These are phyloP conservation scores for Periophthalmus magnuspinnatus DNA, from an alignment of 2,797 vertebrate genomes.

Conservation along the genomic window DNA sequence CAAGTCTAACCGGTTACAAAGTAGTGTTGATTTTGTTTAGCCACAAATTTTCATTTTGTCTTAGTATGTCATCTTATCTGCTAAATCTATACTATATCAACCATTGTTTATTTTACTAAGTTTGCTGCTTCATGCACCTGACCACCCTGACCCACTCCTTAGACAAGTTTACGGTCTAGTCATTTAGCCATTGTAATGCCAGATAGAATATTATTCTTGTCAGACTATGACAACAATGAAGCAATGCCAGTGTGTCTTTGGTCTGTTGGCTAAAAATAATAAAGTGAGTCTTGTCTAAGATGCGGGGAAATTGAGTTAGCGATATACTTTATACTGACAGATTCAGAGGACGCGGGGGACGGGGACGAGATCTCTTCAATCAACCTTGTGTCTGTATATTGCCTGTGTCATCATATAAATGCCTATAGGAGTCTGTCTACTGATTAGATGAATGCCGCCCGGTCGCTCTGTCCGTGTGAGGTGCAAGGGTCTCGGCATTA, in stretches of 20 bases:
- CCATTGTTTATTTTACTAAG: no score
- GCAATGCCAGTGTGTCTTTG: background rate
- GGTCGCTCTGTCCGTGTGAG: conserved; percentile 50
- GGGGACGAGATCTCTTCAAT: conserved; percentile 22
- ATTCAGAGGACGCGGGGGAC: conserved; percentile 37
- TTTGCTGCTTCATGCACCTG: no score
- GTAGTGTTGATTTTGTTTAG: no score
- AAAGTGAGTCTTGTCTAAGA: background rate
- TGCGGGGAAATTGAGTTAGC: conserved; percentile 1
- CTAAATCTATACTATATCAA: no score
- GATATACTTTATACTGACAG: conserved; percentile 19
- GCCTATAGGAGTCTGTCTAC: conserved; percentile 20
- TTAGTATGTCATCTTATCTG: no score
- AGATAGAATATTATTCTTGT: no score
- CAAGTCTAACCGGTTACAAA: no score
- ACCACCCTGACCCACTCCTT: no score
- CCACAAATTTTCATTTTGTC: no score
- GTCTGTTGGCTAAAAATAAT: background rate
- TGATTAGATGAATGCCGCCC: conserved; percentile 55
- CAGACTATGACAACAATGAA: no score
- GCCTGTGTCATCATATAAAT: conserved; percentile 49
- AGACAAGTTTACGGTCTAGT: no score
- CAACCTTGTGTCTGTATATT: conserved; percentile 38
- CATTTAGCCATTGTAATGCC: no score
- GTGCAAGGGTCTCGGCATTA: conserved; percentile 59